Conservation (phyloP, 2,797 vertebrate species). For the Muraenolepis orangiensis region DNA sequence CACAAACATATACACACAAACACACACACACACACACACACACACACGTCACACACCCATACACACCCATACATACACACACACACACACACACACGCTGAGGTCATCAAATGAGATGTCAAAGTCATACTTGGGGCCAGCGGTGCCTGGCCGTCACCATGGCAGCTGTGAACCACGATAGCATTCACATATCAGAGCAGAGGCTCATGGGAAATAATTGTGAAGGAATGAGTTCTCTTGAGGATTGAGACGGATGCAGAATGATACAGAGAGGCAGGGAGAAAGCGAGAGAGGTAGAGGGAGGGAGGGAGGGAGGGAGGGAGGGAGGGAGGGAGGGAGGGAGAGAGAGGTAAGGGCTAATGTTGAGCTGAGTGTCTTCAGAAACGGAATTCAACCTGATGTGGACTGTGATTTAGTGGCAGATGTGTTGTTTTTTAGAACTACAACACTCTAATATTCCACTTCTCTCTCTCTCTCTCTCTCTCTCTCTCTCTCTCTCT, state of each 20-base stretch:
- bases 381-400: background rate
- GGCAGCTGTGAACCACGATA: slow-evolving; percentile 62
- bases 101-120: slow-evolving; percentile 55
- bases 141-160: slow-evolving; percentile 50
- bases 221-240: slow-evolving; percentile 50
- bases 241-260: slow-evolving; percentile 37
- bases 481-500: background rate
- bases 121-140: slow-evolving; percentile 46
- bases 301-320: background rate
- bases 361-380: background rate
- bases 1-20: background rate
- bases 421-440: too few species aligned
- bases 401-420: background rate
- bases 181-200: slow-evolving; percentile 61
- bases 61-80: slow-evolving; percentile 8
- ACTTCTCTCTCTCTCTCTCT: slow-evolving; percentile 23
- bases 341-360: background rate
- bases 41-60: background rate
- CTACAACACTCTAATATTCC: background rate
- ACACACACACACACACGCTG: slow-evolving; percentile 21
- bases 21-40: slow-evolving; percentile 33
- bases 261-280: background rate
- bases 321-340: background rate
- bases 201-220: slow-evolving; percentile 66
- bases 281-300: background rate